Evolutionary conservation across 2,888 invertebrate species (phyloP), one percentile per base, ranked within the genome.

Genomic region (Theristus sp.): DNA sequence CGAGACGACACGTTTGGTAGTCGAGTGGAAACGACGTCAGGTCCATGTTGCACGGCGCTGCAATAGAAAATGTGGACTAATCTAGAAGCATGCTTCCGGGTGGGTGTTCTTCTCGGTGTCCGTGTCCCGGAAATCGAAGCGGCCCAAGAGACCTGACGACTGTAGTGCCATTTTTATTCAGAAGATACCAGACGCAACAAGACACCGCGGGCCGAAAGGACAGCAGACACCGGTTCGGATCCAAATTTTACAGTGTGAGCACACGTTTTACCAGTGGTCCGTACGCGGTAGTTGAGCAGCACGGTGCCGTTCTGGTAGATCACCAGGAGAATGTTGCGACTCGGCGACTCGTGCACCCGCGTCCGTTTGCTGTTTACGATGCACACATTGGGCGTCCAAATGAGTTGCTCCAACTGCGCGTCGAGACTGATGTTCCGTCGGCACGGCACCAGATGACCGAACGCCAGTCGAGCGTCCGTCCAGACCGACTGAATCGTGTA

Each of bases 1-100:
- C 67, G 28, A 71, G 64, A 26, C 66, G 65, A 61, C 71, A 71
- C 3, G n/a, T 29, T 29, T 57, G 57, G 46, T 66, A 65, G 63
- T 71, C 71, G 57, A 71, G 65, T n/a, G 71, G 71, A 58, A 71
- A 71, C 56, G 67, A 61, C 25, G 67, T 65, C 52, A 70, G 62
- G 55, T 69, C 67, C 58, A 70, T 70, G 55, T 63, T 64, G 64
- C 70, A 70, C 10, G 70, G 70, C 1, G 54, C 54, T 54, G 54
- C 3, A 52, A 25, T 52, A 6, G 6, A 25, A 20, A 25, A 17
- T 46, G 10, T 17, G 22, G 22, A 46, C n/a, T n/a, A n/a, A n/a
- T n/a, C n/a, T n/a, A n/a, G n/a, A n/a, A n/a, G n/a, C n/a, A n/a
- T n/a, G n/a, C n/a, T n/a, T n/a, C n/a, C n/a, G n/a, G n/a, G n/a